Base-by-base conservation (phyloP, 2,888 invertebrate species). In the Phaedon cochleariae region DNA sequence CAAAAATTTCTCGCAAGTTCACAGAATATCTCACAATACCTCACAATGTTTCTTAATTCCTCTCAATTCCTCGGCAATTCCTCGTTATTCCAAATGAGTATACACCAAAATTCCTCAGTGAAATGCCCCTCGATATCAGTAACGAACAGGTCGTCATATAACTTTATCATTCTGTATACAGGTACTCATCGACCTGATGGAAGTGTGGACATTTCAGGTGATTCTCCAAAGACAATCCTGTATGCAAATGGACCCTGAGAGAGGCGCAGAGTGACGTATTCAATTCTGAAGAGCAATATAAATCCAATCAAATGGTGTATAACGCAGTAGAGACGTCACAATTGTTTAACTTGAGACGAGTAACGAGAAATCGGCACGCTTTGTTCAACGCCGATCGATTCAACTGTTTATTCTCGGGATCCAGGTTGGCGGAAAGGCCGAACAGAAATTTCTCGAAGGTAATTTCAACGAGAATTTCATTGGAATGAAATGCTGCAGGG, bases 151-250 rank as follows among this genome's bases (percentile, higher is more conserved):
- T n/a, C n/a, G n/a, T n/a, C n/a, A 41, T 10, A 10, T 41, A 41
- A 7, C 41, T 26, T 5, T 26, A 7, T 26, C 7, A 3, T 26
- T 34, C 34, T 41, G 15, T 41, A 4, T 41, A 41, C 15, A 15
- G 41, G 15, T 15, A 41, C 10, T 41, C 15, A 41, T 15, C n/a
- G n/a, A n/a, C n/a, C 41, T 7, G 41, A 41, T 65, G 65, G 62
- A 62, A 62, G 68, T 67, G 59, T 57, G 61, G 66, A 73, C 72
- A 77, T 74, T 75, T 72, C 71, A 71, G 69, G 59, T 69, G 74
- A 76, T 76, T 76, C 73, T 69, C 63, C 71, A 67, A 74, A 74
- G 75, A 74, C 76, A 76, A 77, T 76, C 77, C 74, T 75, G 69
- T 73, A 74, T 75, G 74, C 73, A 76, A 77, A 76, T 75, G 71